Percentiles rank a stretch among this genome's conserved stretches.
phyloP scores from a whole-genome alignment of 2,888 invertebrate species.

The Salpingus planirostris region DNA sequence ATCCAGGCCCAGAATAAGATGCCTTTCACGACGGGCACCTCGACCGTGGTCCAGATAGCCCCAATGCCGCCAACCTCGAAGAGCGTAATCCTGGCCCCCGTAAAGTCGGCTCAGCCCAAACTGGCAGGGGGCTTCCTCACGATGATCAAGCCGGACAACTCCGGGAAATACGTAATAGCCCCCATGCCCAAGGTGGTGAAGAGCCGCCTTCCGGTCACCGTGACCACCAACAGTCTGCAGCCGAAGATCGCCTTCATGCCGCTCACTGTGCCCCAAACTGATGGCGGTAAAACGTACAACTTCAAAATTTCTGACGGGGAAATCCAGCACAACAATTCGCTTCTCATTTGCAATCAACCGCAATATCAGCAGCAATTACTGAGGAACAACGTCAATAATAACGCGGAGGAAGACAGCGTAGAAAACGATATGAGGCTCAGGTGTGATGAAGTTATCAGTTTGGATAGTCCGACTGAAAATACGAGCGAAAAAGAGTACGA shows the following conservation, averaged over 20 bases:
- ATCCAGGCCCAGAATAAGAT: slow-evolving; percentile 49
- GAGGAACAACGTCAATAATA: too few relatives aligned
- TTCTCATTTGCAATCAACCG: too few relatives aligned
- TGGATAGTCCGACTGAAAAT: slow-evolving; percentile 24
- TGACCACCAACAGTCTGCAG: slow-evolving; percentile 47
- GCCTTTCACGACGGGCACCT: too few relatives aligned
- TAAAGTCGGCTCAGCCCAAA: too few relatives aligned
- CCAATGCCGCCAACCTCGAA: too few relatives aligned
- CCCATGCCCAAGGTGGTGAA: slow-evolving; percentile 52
- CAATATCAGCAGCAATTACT: too few relatives aligned
- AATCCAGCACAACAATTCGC: too few relatives aligned
- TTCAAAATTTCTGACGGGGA: slow-evolving; percentile 52
- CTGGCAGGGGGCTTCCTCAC: too few relatives aligned
- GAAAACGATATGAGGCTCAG: slow-evolving; percentile 33
- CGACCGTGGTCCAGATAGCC: too few relatives aligned
- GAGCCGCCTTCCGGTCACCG: slow-evolving; percentile 48
- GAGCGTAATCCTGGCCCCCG: too few relatives aligned
- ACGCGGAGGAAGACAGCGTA: slow-evolving; percentile 14
- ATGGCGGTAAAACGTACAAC: slow-evolving; percentile 48
- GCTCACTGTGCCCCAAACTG: slow-evolving; percentile 25
- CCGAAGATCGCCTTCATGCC: slow-evolving; percentile 38
- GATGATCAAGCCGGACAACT: slow-evolving; percentile 44
- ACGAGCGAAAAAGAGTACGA: slow-evolving; percentile 32
- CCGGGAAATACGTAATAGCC: slow-evolving; percentile 46
- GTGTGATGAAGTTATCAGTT: slow-evolving; percentile 46